Evolutionary conservation across 2,113 vertebrate species (phyloP), one percentile per base, ranked within the genome.

Genomic region (Brienomyrus longianalis): DNA sequence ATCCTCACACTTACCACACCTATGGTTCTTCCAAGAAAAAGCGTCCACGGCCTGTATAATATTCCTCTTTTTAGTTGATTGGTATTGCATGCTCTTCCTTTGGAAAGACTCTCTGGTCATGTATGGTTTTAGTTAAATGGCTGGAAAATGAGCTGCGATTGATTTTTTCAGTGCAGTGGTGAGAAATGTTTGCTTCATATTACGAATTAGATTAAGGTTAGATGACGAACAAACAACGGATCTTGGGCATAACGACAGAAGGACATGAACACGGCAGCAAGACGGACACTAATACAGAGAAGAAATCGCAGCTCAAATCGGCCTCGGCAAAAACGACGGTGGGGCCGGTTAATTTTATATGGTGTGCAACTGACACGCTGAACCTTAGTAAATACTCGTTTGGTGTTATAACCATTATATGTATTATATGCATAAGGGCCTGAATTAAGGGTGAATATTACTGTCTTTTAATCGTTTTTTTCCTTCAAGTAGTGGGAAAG

Each of bases 91-190:
- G 90, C 91, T 93, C 93, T 91, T 92, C 92, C 93, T 91, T 54
- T 43, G 59, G 48, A 90, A 90, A 54, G 50, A 87, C 59, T 85
- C 90, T 92, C 91, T 54, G 92, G 92, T 92, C 92, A 92, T 91
- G 92, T 52, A 90, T 91, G 91, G 93, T 87, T 93, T 89, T 92
- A 92, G 91, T 89, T 94, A 95, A 92, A 93, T 93, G 92, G 94
- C 90, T 90, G 91, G 52, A 95, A 92, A 91, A 95, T 94, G 94
- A 96, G 93, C 87, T 92, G 93, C 93, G 92, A 95, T 90, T 94
- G 95, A 96, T 97, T 95, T 94, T 94, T 96, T 94, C 93, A 91
- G 91, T 93, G 92, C 88, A 92, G 90, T 88, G 89, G 94, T 95
- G 74, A 91, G 92, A 96, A 95, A 92, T 91, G 90, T 94, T 95